Percentiles rank a stretch among this genome's conserved stretches.
Evolutionary conservation across 2,888 invertebrate species (phyloP).

Genomic region (Quadroppia sp.): DNA sequence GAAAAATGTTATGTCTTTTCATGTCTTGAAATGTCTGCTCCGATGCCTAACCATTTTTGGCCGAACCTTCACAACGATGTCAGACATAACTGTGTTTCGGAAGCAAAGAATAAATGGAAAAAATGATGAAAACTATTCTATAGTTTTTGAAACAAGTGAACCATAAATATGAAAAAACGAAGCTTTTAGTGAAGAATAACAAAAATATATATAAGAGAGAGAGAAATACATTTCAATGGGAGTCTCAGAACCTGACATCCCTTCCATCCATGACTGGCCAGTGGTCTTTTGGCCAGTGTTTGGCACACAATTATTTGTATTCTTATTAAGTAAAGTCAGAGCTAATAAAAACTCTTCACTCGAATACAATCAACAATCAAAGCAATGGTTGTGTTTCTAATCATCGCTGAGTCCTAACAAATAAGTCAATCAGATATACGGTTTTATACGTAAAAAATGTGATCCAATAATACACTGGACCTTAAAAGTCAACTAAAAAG

Average conservation of each 20-base stretch:
- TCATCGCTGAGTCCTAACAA: neutral
- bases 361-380: slow-evolving; percentile 6
- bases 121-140: neutral
- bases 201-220: too few relatives aligned
- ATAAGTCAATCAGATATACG: neutral
- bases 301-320: neutral
- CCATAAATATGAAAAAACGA: neutral
- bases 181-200: neutral
- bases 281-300: too few relatives aligned
- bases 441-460: too few relatives aligned
- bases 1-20: neutral
- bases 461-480: too few relatives aligned
- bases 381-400: neutral
- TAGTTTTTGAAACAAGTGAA: slow-evolving; percentile 18
- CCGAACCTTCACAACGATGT: neutral
- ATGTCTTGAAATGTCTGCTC: slow-evolving; percentile 1
- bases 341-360: neutral
- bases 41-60: neutral
- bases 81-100: neutral
- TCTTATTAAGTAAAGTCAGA: neutral
- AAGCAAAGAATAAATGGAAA: neutral
- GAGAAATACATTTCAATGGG: neutral
- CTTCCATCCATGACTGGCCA: neutral
- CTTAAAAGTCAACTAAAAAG: too few relatives aligned
- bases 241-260: neutral